A percentile compares a stretch with the other conserved stretches of the same genome.
Conservation (phyloP, 1,140 invertebrate species). For the Drosophila orena region DNA sequence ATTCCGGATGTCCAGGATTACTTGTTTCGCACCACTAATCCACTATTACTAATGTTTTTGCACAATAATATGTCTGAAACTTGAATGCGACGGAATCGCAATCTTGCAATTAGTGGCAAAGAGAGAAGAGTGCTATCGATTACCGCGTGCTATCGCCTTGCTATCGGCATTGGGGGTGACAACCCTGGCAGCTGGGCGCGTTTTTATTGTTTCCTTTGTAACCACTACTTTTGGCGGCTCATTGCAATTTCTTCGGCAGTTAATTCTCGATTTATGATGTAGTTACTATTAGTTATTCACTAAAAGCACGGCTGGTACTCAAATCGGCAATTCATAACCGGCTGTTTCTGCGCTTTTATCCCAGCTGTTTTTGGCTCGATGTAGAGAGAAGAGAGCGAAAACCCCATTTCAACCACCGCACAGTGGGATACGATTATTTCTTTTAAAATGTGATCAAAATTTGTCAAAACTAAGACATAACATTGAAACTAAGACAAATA, state of each 20-base stretch:
- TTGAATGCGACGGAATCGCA: slow-evolving; percentile 9
- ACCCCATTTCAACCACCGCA: not conserved
- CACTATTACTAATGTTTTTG: not conserved
- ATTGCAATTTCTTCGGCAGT: not conserved
- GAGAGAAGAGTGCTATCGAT: slow-evolving; percentile 17
- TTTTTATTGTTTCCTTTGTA: not conserved
- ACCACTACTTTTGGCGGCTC: not conserved
- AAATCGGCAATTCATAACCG: slow-evolving; percentile 5
- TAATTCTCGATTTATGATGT: not conserved
- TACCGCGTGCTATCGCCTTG: slow-evolving; percentile 8
- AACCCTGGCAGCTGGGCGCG: not conserved
- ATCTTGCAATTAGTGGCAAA: slow-evolving; percentile 31
- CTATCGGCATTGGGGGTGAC: slow-evolving; percentile 1
- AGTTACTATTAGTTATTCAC: slow-evolving; percentile 2
- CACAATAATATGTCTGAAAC: not conserved
- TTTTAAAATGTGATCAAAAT: not conserved
- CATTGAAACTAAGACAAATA: no score
- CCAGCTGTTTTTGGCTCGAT: slow-evolving; percentile 6
- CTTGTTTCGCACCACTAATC: not conserved
- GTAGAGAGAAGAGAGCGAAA: not conserved
- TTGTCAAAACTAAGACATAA: no score
- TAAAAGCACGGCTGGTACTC: slow-evolving; percentile 1
- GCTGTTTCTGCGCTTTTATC: slow-evolving; percentile 3
- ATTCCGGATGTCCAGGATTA: not conserved
- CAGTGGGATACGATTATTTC: not conserved